Base-by-base conservation (phyloP, 2,888 invertebrate species). In the Erebia epiphron region DNA sequence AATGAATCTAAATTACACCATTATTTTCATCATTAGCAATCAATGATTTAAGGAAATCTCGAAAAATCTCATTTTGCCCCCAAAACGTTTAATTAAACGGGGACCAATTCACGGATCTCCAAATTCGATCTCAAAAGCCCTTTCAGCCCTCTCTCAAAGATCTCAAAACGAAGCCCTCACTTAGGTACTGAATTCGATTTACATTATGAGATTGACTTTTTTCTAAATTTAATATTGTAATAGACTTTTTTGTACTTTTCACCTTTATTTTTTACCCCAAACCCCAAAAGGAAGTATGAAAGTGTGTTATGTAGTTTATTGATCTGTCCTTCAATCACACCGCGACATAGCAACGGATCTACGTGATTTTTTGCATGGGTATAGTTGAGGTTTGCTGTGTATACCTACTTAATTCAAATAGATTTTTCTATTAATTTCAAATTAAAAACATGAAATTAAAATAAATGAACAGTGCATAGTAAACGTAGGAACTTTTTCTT, bases 121-220 rank as follows among this genome's bases (percentile, higher is more conserved):
- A 35, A 68, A 49, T 58, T 68, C 62, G 68, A 68, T 71, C 65
- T 65, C 65, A 43, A 56, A 46, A 62, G 54, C 54, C 67, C 63
- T 57, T 58, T 13, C 14, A 68, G 63, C 67, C 57, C 50, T 60
- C 66, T 69, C 21, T 41, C 49, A 61, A n/a, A 13, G 50, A 60
- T 63, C 58, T 71, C 67, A 71, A 72, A 71, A 75, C 73, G 73
- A 73, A 72, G 72, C 49, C 18, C 63, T 66, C 61, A 63, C 62
- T 61, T 66, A n/a, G n/a, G n/a, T n/a, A 67, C 70, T 72, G 73
- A 73, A 71, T 66, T 69, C 62, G 67, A 60, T 65, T 65, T 58
- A 62, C 56, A 67, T 76, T 78, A 71, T 63, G 69, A 75, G 73
- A 74, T 64, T 64, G 49, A n/a, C 14, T 63, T 43, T 61, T 61